Evolutionary conservation across 2,888 invertebrate species (phyloP), one percentile per base, ranked within the genome.

Genomic region (Anthoptus insignis): DNA sequence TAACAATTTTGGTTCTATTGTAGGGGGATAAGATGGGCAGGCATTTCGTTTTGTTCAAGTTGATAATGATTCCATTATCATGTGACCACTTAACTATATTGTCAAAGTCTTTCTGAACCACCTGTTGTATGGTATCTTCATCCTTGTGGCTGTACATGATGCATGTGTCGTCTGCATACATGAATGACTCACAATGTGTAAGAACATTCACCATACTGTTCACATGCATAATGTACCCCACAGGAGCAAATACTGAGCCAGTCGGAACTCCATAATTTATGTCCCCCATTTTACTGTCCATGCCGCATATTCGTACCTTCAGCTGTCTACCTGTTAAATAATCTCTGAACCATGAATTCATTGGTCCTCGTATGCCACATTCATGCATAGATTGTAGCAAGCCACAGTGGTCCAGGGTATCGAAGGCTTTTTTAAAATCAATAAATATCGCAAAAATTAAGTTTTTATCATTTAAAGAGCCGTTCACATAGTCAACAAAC

Each of bases 351-450:
- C 68, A 70, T 2, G 22, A 13, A n/a, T 64, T 71, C 9, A 27
- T 49, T 9, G 72, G 69, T 0, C 70, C 71, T 1, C 66, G 27
- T 1, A 72, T 67, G 6, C 72, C 72, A 61, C 71, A 73, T 19
- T 73, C 71, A 0, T 66, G 34, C 70, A 72, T 72, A 6, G 68
- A 61, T 42, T 68, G 53, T 34, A 72, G 21, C n/a, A 74, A 53
- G 3, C 24, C 34, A 0, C 64, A 19, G 29, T 69, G 67, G 9
- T 69, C 66, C 16, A 72, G 22, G 2, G 72, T 70, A 21, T 72
- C 72, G 21, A 72, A 72, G 3, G 67, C 67, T 32, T 69, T 72
- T 68, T 69, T 72, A 37, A 57, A 69, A 27, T 72, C 69, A 16
- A 69, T 66, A 22, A 61, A 72, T 13, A 70, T 2, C 2, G 29